Evolutionary conservation across 2,113 vertebrate genomes (phyloP).

Genomic region (Phainopepla nitens): DNA sequence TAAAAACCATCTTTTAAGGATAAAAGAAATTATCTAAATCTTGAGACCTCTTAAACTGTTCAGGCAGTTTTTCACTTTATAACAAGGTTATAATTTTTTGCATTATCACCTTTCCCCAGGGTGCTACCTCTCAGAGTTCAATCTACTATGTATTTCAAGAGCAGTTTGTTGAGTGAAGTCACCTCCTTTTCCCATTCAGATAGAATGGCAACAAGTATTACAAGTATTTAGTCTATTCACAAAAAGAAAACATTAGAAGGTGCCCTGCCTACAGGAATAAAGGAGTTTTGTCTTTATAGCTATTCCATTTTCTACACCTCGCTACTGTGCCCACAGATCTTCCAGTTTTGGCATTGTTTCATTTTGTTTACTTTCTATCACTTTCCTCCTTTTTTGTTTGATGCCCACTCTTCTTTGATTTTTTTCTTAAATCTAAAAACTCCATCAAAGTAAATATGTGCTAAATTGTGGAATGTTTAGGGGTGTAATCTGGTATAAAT

Average conservation of each 20-base stretch:
- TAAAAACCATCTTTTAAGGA: not conserved
- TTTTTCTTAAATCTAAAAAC: not conserved
- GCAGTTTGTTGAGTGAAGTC: not conserved
- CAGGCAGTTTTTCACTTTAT: not conserved
- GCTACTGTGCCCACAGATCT: not conserved
- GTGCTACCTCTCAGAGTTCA: not conserved
- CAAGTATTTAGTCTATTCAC: not conserved
- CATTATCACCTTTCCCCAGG: not conserved
- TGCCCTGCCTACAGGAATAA: not conserved
- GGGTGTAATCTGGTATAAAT: not conserved
- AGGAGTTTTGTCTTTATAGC: not conserved
- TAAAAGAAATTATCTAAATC: not conserved
- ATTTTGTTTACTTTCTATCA: not conserved
- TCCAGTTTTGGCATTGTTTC: not conserved
- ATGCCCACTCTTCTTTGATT: not conserved
- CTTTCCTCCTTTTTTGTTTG: not conserved
- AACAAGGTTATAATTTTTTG: not conserved
- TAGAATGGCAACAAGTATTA: not conserved
- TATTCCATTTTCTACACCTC: not conserved
- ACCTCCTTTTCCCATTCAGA: not conserved
- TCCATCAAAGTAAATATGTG: not conserved
- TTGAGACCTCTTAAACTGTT: not conserved
- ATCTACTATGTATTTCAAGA: not conserved
- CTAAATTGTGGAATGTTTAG: not conserved
- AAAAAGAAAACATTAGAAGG: not conserved